Percentiles rank a stretch among this genome's conserved stretches.
Evolutionary conservation across 37 sponge, comb jelly and placozoan genomes (phyloP).

Genomic region (Oopsacas minuta): DNA sequence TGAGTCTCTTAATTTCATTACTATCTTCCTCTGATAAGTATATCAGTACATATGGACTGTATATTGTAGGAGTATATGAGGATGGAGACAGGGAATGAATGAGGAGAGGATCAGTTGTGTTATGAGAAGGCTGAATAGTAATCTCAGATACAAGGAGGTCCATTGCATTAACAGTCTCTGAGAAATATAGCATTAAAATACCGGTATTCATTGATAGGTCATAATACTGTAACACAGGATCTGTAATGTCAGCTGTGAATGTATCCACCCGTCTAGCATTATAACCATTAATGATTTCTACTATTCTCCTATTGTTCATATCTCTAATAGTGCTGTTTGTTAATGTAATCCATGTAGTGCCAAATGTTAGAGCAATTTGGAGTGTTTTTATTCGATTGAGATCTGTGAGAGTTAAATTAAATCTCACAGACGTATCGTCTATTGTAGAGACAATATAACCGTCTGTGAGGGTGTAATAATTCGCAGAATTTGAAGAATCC

Average conservation of each 20-base stretch:
- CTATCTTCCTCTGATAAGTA: conserved; percentile 46
- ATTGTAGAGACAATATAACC: background rate
- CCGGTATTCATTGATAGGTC: conserved; percentile 43
- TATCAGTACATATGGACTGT: conserved; percentile 46
- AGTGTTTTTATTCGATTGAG: conserved; percentile 29
- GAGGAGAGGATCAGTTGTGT: background rate
- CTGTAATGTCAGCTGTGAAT: conserved; percentile 49
- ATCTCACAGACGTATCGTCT: background rate
- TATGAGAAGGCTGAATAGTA: conserved; percentile 21
- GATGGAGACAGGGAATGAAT: background rate
- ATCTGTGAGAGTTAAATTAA: conserved; percentile 30
- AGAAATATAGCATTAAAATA: conserved; percentile 46
- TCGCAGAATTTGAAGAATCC: conserved; percentile 25
- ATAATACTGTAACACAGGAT: conserved; percentile 43
- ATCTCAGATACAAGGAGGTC: conserved; percentile 38
- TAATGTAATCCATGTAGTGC: conserved; percentile 27
- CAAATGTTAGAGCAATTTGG: background rate
- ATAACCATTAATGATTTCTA: conserved; percentile 45
- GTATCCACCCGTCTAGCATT: conserved; percentile 31
- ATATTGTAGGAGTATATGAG: background rate
- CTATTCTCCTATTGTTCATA: conserved; percentile 34
- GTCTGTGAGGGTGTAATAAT: conserved; percentile 40
- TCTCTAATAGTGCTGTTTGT: conserved; percentile 34
- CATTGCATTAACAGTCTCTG: conserved; percentile 65
- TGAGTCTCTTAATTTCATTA: conserved; percentile 61